Evolutionary conservation across 2,113 vertebrate genomes (phyloP).

Genomic region (Charina bottae): DNA sequence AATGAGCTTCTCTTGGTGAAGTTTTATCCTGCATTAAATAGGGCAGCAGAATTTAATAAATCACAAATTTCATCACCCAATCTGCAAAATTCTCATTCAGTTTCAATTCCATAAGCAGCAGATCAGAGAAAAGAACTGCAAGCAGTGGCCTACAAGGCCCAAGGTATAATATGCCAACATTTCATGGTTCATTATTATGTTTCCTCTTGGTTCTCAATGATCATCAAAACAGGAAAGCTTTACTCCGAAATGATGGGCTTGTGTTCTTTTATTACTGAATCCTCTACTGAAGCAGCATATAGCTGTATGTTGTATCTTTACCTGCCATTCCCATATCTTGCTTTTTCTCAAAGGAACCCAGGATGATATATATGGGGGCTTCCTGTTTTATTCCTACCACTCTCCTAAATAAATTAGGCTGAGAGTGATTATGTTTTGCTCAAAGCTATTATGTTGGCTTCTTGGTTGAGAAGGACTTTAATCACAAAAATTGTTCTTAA

Average conservation of each 20-base stretch:
- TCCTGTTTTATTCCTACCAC: not conserved
- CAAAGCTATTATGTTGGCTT: not conserved
- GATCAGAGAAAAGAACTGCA: rapidly evolving
- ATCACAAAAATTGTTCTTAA: conserved; percentile 12
- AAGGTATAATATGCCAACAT: rapidly evolving
- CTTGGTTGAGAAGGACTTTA: not conserved
- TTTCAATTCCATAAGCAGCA: conserved; percentile 30
- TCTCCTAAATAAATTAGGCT: not conserved
- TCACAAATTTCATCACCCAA: not conserved
- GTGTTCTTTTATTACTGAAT: not conserved
- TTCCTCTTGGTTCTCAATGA: not conserved
- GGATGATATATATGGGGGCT: not conserved
- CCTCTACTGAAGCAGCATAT: not conserved
- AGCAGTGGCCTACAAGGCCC: not conserved
- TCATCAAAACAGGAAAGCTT: conserved; percentile 16
- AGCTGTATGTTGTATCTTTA: not conserved
- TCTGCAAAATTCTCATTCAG: not conserved
- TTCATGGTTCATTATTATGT: not conserved
- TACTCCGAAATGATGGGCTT: rapidly evolving
- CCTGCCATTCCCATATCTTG: not conserved
- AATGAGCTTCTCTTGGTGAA: not conserved
- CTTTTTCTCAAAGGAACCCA: not conserved
- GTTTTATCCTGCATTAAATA: not conserved
- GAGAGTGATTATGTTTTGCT: conserved; percentile 5
- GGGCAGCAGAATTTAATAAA: not conserved